Conservation (phyloP, 2,888 invertebrate genomes). For the Leptopilina myrica region DNA sequence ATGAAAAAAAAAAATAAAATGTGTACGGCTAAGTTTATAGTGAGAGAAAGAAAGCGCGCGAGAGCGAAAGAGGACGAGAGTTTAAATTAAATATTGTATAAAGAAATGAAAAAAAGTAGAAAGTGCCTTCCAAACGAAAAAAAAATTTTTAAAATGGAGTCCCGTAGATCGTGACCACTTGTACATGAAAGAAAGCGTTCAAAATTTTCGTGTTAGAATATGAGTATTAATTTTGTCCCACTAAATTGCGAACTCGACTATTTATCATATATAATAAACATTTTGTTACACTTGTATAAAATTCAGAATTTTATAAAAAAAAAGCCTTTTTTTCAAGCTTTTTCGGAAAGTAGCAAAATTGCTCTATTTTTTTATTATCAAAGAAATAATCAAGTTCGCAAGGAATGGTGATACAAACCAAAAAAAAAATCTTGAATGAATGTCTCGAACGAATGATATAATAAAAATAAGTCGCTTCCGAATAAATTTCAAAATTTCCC, state of each 20-base stretch:
- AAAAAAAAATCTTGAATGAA: conserved; percentile 42
- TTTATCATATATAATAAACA: conserved; percentile 26
- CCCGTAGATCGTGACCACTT: conserved; percentile 77
- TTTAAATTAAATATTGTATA: conserved; percentile 80
- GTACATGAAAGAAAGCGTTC: conserved; percentile 74
- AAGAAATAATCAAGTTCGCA: conserved; percentile 21
- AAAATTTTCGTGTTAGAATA: conserved; percentile 68
- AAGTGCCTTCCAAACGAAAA: conserved; percentile 86
- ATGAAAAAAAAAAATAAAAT: conserved; percentile 49
- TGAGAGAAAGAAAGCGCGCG: conserved; percentile 58
- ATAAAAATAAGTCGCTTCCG: conserved; percentile 48
- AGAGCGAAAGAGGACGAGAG: conserved; percentile 57
- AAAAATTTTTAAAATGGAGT: conserved; percentile 72
- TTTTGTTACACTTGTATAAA: conserved; percentile 15
- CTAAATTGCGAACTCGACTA: conserved; percentile 50
- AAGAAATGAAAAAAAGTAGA: conserved; percentile 85
- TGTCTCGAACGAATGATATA: conserved; percentile 57
- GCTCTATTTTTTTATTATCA: conserved; percentile 36
- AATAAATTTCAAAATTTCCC: conserved; percentile 47
- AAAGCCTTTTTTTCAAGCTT: conserved; percentile 16
- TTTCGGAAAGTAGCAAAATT: conserved; percentile 48
- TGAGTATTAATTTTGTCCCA: conserved; percentile 28
- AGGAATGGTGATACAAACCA: neutral
- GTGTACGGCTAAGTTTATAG: conserved; percentile 53
- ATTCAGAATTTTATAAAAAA: conserved; percentile 27